Evolutionary conservation across 2,888 invertebrate genomes (phyloP), one percentile per base, ranked within the genome.

Genomic region (Cantharis rustica): DNA sequence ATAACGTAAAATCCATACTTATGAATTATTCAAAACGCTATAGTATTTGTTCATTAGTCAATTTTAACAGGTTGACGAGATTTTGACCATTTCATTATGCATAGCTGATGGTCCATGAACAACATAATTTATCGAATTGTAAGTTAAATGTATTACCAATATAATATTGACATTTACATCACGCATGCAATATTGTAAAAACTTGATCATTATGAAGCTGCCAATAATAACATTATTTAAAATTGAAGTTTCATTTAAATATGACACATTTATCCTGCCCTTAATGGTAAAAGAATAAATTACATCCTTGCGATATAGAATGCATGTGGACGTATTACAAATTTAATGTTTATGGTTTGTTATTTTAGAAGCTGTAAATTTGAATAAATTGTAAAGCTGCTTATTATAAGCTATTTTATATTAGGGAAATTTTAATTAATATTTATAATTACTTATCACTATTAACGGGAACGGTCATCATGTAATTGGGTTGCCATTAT

Each of bases 51-150:
- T 69, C 74, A 62, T 75, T 75, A 71, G 71, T 75, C 75, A 71
- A 75, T 68, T 71, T 71, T 71, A 71, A 75, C 75, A 71, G 75
- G 75, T 71, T 75, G 71, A 75, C 75, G 61, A 75, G 71, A 75
- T 75, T 68, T 68, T 61, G 61, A 66, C 61, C 68, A 27, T 31
- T 62, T 16, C 71, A 71, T 47, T 71, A 68, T 20, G 64, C 17
- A 47, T 61, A 71, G 61, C 68, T 63, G 75, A 75, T 75, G 71
- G 68, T 27, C 31, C 63, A 72, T 75, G 72, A 72, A 69, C 72
- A 72, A 72, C 27, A 61, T 72, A 31, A 23, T 68, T 27, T 71
- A 62, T 16, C 16, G 63, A 26, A 73, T 64, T 23, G 71, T 75
- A 75, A 75, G 71, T 76, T 69, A 73, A 62, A 64, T 66, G 64